Evolutionary conservation across 2,888 invertebrate genomes (phyloP).

Genomic region (Priocnemis perturbator): DNA sequence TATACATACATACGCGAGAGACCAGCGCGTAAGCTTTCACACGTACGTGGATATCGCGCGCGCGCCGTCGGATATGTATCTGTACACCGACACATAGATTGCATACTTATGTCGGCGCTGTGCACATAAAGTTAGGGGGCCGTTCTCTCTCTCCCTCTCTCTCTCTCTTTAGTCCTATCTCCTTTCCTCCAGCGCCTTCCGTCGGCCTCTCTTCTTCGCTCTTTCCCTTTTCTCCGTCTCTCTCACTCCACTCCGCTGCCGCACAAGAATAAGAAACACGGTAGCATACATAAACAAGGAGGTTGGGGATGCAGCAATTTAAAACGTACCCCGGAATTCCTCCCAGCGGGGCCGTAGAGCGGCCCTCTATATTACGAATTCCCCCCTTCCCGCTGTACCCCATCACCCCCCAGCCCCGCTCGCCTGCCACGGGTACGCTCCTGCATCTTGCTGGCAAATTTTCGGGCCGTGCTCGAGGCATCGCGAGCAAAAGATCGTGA

Average conservation of each 20-base stretch:
- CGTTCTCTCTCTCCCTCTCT: constrained; percentile 55
- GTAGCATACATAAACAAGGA: constrained; percentile 75
- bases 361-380: constrained; percentile 75
- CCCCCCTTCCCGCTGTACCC: constrained; percentile 42
- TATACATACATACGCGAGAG: constrained; percentile 13
- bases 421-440: background rate
- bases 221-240: constrained; percentile 7
- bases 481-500: constrained; percentile 21
- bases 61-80: constrained; percentile 30
- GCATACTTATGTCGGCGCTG: constrained; percentile 73
- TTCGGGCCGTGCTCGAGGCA: background rate
- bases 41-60: constrained; percentile 15
- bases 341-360: constrained; percentile 75
- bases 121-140: constrained; percentile 73
- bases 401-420: constrained; percentile 16
- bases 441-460: constrained; percentile 31
- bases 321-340: constrained; percentile 76
- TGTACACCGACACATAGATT: constrained; percentile 61
- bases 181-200: constrained; percentile 6
- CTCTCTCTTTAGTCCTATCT: constrained; percentile 32
- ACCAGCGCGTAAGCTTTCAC: constrained; percentile 12
- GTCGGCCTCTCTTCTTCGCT: constrained; percentile 9
- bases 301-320: constrained; percentile 76
- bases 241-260: constrained; percentile 61
- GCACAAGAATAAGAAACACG: constrained; percentile 75